A percentile compares a stretch with the other conserved stretches of the same genome.
Evolutionary conservation across 23 tunicate species (phyloP).

Genomic region (Clavelina lepadiformis): DNA sequence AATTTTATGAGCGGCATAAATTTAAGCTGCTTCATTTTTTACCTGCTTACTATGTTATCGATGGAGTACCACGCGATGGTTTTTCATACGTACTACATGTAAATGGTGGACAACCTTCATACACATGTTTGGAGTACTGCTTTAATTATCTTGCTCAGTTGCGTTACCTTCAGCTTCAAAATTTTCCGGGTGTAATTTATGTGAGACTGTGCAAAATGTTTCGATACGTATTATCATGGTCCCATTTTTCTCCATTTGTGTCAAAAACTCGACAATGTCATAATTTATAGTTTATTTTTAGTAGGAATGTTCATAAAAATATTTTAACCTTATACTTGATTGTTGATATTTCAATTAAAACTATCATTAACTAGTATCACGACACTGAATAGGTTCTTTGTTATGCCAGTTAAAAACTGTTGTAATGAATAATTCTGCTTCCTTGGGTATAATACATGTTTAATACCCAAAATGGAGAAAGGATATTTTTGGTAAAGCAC

Average conservation of each 20-base stretch:
- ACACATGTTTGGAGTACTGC: conserved; percentile 37
- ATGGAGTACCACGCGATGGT: conserved; percentile 54
- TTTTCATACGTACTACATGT: conserved; percentile 79
- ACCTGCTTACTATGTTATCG: conserved; percentile 70
- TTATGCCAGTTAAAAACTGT: too few species aligned
- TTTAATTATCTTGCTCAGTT: conserved; percentile 8
- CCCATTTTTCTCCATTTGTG: conserved; percentile 27
- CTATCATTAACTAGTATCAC: too few species aligned
- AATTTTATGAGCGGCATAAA: conserved; percentile 62
- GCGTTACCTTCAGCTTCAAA: conserved; percentile 28
- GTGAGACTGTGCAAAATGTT: background rate
- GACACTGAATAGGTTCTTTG: too few species aligned
- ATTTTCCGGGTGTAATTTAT: conserved; percentile 8
- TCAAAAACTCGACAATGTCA: conserved; percentile 27
- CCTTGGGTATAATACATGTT: too few species aligned
- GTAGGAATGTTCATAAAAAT: too few species aligned
- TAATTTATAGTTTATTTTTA: too few species aligned
- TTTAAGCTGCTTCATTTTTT: conserved; percentile 62
- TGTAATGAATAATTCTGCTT: too few species aligned
- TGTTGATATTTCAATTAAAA: too few species aligned
- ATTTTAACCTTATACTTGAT: too few species aligned
- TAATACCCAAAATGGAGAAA: too few species aligned
- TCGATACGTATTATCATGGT: conserved; percentile 7
- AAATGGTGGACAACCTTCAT: conserved; percentile 72
- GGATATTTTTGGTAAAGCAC: too few species aligned